Percentiles rank a stretch among this genome's conserved stretches.
These are phyloP conservation scores for Syngnathus typhle DNA, from an alignment of 2,113 vertebrate species.

Conservation along the genomic window DNA sequence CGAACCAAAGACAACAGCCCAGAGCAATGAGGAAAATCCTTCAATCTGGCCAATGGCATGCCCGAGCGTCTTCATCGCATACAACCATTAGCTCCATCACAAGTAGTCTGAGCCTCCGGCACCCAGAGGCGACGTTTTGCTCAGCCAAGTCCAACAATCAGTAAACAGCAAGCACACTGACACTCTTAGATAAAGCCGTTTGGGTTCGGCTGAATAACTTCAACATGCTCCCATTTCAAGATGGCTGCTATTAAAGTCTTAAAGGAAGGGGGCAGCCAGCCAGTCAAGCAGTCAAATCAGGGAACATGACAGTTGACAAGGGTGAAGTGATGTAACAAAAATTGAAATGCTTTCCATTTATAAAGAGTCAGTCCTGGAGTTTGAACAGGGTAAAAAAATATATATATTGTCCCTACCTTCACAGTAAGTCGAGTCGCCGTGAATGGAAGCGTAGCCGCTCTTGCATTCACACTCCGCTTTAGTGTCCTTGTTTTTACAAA, in stretches of 20 bases:
- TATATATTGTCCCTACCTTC: constrained; percentile 77
- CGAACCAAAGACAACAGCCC: constrained; percentile 51
- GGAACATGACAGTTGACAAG: neutral
- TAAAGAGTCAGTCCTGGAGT: constrained; percentile 6
- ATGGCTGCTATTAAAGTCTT: neutral
- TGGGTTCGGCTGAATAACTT: neutral
- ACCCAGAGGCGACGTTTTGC: constrained; percentile 8
- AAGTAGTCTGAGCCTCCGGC: constrained; percentile 18
- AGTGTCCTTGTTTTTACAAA: constrained; percentile 88
- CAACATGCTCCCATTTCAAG: neutral
- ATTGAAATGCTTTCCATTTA: neutral
- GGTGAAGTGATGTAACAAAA: neutral
- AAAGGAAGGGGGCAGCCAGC: neutral
- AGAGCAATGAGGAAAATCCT: constrained; percentile 48
- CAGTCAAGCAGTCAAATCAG: neutral
- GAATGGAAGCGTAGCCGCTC: constrained; percentile 80
- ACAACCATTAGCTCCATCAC: constrained; percentile 45
- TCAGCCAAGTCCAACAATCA: constrained; percentile 18
- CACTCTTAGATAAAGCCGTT: constrained; percentile 4
- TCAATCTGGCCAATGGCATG: constrained; percentile 39
- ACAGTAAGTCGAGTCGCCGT: constrained; percentile 85
- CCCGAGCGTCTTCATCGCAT: constrained; percentile 54
- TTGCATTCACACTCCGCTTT: constrained; percentile 90
- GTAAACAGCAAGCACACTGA: neutral
- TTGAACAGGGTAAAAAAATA: constrained; percentile 3